Percentiles rank a stretch among this genome's conserved stretches.
phyloP scores from a whole-genome alignment of 1,140 invertebrate species.

The Pachypeltis micranthus region DNA sequence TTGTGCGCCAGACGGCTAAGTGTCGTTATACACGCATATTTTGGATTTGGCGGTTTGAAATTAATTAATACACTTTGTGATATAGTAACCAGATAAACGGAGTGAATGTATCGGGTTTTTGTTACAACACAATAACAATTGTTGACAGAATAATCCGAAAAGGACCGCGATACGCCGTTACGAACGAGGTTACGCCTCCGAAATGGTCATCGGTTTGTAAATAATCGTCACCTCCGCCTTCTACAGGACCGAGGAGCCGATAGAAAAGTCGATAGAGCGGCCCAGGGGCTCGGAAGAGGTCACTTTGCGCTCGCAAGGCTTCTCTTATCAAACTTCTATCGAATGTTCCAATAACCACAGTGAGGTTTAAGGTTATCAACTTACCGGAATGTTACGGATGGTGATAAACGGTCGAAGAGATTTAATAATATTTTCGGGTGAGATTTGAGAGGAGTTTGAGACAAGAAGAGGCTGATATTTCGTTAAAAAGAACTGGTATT shows the following conservation, averaged over 20 bases:
- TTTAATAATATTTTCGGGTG: too few species aligned
- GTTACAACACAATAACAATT: background rate
- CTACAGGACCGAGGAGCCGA: background rate
- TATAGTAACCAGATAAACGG: background rate
- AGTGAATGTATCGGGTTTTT: background rate
- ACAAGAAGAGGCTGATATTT: background rate
- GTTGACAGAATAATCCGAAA: background rate
- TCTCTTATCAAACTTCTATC: background rate
- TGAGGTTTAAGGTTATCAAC: background rate
- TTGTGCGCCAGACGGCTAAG: too few species aligned
- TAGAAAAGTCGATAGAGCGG: slow-evolving; percentile 1
- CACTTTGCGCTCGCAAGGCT: background rate
- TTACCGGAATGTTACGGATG: background rate
- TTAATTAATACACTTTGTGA: background rate
- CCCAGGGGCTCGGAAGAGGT: background rate
- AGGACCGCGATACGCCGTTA: too few species aligned
- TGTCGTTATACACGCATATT: background rate
- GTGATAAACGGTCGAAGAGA: too few species aligned
- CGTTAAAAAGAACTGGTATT: background rate
- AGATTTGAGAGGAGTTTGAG: background rate
- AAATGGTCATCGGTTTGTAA: too few species aligned
- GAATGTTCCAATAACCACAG: background rate
- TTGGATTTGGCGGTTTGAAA: background rate
- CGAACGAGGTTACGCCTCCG: slow-evolving; percentile 1
- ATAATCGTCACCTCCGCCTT: background rate